A percentile compares a stretch with the other conserved stretches of the same genome.
Conservation (phyloP, 2,888 invertebrate species). For the Hemistola chrysoprasaria region DNA sequence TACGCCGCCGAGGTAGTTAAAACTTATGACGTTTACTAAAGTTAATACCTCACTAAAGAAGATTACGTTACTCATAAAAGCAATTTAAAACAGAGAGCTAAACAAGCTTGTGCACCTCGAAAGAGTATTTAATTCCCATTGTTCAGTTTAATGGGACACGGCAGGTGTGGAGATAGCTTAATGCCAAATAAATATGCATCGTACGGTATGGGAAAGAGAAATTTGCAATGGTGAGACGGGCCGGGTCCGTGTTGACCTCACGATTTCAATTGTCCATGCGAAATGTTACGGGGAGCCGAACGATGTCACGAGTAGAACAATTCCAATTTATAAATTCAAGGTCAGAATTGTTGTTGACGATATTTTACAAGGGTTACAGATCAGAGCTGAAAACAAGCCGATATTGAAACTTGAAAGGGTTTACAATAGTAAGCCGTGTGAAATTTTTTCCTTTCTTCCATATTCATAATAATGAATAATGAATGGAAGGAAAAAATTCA, state of each 20-base stretch:
- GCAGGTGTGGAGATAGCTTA: slow-evolving; percentile 52
- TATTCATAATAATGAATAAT: no score
- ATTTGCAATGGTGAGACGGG: slow-evolving; percentile 72
- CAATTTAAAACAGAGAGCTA: not conserved
- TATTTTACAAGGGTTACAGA: slow-evolving; percentile 47
- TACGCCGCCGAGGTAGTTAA: no score
- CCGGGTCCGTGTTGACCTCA: slow-evolving; percentile 76
- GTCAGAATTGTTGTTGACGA: slow-evolving; percentile 66
- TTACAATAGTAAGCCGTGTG: no score
- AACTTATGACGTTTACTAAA: no score
- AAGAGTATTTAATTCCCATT: slow-evolving; percentile 31
- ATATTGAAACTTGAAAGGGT: no score
- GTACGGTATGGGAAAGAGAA: slow-evolving; percentile 75
- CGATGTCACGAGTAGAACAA: slow-evolving; percentile 75
- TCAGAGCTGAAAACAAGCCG: slow-evolving; percentile 27
- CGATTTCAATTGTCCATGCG: slow-evolving; percentile 81
- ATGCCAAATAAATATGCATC: slow-evolving; percentile 63
- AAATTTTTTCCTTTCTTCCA: no score
- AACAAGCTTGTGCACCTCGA: slow-evolving; percentile 9
- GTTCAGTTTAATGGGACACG: slow-evolving; percentile 41
- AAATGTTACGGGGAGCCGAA: slow-evolving; percentile 76
- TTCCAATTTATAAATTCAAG: slow-evolving; percentile 74
- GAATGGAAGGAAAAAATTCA: no score
- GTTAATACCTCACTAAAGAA: no score
- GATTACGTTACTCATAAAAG: no score